Evolutionary conservation across 2,888 invertebrate genomes (phyloP).

Genomic region (Lutraria lutraria): DNA sequence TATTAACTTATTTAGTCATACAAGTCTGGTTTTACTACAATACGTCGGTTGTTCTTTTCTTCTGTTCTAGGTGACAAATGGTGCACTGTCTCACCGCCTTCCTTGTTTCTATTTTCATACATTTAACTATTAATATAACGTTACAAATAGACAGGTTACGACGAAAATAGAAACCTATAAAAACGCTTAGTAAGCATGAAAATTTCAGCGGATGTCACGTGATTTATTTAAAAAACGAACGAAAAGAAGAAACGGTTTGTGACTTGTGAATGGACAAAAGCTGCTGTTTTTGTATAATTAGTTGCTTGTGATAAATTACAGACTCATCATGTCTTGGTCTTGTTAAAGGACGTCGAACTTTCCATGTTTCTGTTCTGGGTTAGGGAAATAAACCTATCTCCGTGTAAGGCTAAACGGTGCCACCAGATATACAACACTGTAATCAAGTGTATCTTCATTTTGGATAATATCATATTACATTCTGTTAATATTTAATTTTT

Average conservation of each 20-base stretch:
- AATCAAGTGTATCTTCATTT: background rate
- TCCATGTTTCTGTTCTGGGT: background rate
- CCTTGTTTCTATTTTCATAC: background rate
- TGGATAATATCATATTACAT: background rate
- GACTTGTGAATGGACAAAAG: background rate
- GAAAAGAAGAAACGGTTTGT: background rate
- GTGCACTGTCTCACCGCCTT: background rate
- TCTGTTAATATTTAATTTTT: background rate
- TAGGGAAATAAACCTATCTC: no score
- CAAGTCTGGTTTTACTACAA: background rate
- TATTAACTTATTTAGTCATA: background rate
- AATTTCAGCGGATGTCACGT: background rate
- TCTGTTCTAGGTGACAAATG: background rate
- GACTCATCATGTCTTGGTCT: background rate
- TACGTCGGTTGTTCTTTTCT: background rate
- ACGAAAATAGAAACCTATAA: background rate
- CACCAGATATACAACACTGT: background rate
- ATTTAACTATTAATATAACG: background rate
- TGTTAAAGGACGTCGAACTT: background rate
- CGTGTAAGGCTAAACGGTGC: background rate
- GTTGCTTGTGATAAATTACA: background rate
- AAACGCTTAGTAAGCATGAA: conserved; percentile 2
- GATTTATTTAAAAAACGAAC: background rate
- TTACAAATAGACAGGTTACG: background rate
- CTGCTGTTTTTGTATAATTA: conserved; percentile 9